Percentiles rank a stretch among this genome's conserved stretches.
These are phyloP conservation scores for Neodiprion virginianus DNA, from an alignment of 1,140 invertebrate species.

Conservation along the genomic window DNA sequence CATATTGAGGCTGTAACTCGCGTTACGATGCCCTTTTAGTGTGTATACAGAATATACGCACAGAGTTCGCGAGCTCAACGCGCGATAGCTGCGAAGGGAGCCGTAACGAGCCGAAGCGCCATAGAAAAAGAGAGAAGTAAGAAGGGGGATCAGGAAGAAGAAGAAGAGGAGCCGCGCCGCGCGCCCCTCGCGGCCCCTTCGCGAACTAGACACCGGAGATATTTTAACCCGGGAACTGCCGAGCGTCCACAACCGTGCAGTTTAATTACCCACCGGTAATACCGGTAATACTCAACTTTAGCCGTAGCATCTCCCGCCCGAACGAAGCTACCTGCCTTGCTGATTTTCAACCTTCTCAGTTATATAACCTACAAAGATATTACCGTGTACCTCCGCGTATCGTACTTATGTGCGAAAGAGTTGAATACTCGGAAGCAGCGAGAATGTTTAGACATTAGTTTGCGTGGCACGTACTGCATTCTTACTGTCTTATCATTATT, in stretches of 20 bases:
- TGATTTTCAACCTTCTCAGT: too few relatives aligned
- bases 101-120: background rate
- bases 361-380: too few relatives aligned
- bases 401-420: too few relatives aligned
- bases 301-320: background rate
- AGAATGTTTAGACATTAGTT: too few relatives aligned
- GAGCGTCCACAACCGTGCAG: background rate
- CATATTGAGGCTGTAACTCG: slow-evolving; percentile 7
- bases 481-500: too few relatives aligned
- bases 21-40: background rate
- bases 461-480: too few relatives aligned
- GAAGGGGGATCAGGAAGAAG: background rate
- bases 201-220: background rate
- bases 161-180: background rate
- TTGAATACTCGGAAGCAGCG: too few relatives aligned
- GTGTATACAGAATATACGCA: too few relatives aligned
- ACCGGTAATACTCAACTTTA: background rate
- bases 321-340: too few relatives aligned
- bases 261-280: background rate
- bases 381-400: too few relatives aligned
- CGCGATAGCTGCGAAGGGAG: background rate
- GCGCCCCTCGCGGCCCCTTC: too few relatives aligned
- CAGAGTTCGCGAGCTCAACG: too few relatives aligned
- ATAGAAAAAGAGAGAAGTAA: background rate
- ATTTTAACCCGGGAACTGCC: background rate